Evolutionary conservation across 2,113 vertebrate species (phyloP), one percentile per base, ranked within the genome.

Genomic region (Rafetus swinhoei): DNA sequence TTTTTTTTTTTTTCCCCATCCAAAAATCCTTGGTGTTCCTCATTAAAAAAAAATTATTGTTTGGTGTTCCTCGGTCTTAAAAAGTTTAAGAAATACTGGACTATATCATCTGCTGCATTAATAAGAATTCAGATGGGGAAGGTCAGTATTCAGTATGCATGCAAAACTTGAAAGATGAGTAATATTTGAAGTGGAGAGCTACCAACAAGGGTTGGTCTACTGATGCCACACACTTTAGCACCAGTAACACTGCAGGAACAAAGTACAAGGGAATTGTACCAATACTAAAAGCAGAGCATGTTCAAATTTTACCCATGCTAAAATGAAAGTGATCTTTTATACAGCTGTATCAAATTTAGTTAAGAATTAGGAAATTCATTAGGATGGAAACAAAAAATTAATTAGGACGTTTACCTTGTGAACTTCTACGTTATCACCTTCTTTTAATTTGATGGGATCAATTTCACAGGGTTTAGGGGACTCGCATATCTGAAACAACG

Each of bases 391-490:
- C 93, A 72, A 25, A 74, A 50, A 91, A 50, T 10, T 39, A 84
- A 62, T 2, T 15, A 85, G 21, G 24, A 83, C 55, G 97, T 94
- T 93, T 93, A 98, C 99, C 98, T 99, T 99, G 97, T 99, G 99
- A 86, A 98, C 98, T 96, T 99, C 99, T 89, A 99, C 98, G 9
- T 99, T 99, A 97, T 99, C 99, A 0, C 99, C 99, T 97, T 99
- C 99, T 98, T 98, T 99, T 91, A 99, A 98, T 97, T 98, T 99
- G 92, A 99, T 94, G 4, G 99, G 99, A 97, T 99, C 99, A 79
- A 99, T 99, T 98, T 99, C 99, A 98, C 99, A 99, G 35, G 99
- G 97, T 97, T 99, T 99, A 93, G 98, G 99, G 92, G 99, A 99
- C 76, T 99, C 99, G 95, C 99, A 99, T 94, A 99, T 99, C 99